Percentiles rank a stretch among this genome's conserved stretches.
phyloP scores from a whole-genome alignment of 2,797 vertebrate species.

The Sebastes itinus region DNA sequence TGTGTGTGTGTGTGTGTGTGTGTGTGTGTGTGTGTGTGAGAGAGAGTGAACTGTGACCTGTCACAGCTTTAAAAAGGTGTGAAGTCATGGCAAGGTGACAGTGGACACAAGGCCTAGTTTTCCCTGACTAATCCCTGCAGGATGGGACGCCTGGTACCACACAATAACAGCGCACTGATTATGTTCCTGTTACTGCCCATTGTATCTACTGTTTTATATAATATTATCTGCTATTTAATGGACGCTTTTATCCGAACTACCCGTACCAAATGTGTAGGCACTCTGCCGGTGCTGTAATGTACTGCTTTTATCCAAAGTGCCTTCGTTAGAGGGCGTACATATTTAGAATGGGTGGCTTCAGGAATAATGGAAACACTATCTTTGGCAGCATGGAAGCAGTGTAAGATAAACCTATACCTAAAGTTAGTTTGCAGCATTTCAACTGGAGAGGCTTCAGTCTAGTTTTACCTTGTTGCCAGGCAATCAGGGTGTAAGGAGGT shows the following conservation, averaged over 20 bases:
- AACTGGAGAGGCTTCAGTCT: background rate
- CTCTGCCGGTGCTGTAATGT: slow-evolving; percentile 13
- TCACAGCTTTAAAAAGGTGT: slow-evolving; percentile 53
- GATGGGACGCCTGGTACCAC: slow-evolving; percentile 21
- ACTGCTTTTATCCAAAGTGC: slow-evolving; percentile 56
- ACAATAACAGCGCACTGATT: slow-evolving; percentile 31
- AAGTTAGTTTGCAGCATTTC: slow-evolving; percentile 44
- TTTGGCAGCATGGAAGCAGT: slow-evolving; percentile 14
- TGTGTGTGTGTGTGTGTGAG: too few species aligned
- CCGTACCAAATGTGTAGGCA: slow-evolving; percentile 12
- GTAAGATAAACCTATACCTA: slow-evolving; percentile 42
- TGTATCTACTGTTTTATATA: slow-evolving; percentile 40
- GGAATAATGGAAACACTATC: slow-evolving; percentile 53
- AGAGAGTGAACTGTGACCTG: slow-evolving; percentile 48
- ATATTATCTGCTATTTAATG: slow-evolving; percentile 38
- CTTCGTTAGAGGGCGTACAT: slow-evolving; percentile 26
- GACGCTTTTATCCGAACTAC: slow-evolving; percentile 20
- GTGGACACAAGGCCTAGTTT: slow-evolving; percentile 41
- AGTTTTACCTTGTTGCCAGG: slow-evolving; percentile 48
- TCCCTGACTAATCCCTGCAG: slow-evolving; percentile 47
- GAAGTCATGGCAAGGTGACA: slow-evolving; percentile 57
- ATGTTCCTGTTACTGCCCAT: slow-evolving; percentile 7
- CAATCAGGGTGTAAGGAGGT: background rate
- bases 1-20: too few species aligned
- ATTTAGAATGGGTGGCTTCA: slow-evolving; percentile 33